Evolutionary conservation across 2,888 invertebrate genomes (phyloP), one percentile per base, ranked within the genome.

Genomic region (Sepiola atlantica): DNA sequence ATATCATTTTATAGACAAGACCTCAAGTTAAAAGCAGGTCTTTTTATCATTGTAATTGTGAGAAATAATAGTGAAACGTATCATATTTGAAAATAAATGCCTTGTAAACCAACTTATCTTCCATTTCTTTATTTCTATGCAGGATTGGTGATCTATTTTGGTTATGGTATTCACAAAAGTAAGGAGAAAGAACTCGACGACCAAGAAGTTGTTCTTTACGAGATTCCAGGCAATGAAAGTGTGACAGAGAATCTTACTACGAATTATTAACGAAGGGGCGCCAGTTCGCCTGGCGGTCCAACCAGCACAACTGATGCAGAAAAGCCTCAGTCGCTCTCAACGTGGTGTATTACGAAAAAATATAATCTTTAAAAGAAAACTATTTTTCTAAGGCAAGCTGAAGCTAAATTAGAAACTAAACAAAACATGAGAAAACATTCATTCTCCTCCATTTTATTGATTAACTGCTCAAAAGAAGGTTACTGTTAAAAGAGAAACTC

Each of bases 201-300:
- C 35, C 96, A 96, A 93, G 96, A 97, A 94, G 96, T 96, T 0
- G 95, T 97, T 32, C 95, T 97, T n/a, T 96, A 96, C 94, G 96
- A 96, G 95, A 96, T 97, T 45, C 95, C 96, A 20, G 55, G 55
- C 55, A 55, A 35, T 28, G 93, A 92, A 55, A 92, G 92, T 55
- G 92, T 92, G 28, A 92, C 92, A 92, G 92, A 92, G 24, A 92
- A 92, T 55, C n/a, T 92, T 55, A 92, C 92, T 6, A 92, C 92
- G 10, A 55, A 28, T 45, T 92, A 92, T 35, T 92, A 28, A 92
- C 12, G 18, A 57, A 18, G 16, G n/a, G 14, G 1, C 77, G 4
- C 16, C 77, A 77, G 4, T n/a, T 1, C n/a, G 10, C 32, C n/a
- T 14, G 4, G 77, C n/a, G 2, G 12, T 18, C 77, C n/a, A n/a